Base-by-base conservation (phyloP, 1,140 invertebrate genomes). In the Musca vetustissima region DNA sequence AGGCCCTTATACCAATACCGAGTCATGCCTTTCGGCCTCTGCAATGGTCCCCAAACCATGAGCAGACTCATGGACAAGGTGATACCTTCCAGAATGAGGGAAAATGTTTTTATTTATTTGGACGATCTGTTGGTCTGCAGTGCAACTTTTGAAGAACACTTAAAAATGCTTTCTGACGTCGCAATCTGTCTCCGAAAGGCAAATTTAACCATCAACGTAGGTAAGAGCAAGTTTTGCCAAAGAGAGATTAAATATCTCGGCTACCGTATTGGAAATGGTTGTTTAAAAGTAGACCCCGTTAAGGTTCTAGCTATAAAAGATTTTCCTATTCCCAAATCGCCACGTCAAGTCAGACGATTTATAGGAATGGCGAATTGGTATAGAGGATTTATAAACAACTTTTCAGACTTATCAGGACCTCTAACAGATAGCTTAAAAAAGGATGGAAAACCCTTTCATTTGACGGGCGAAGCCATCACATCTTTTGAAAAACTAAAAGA, bases 351-450 rank as follows among this genome's bases (percentile, higher is more conserved):
- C 0, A 64, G 81, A 24, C 64, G 76, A 1, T 86, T 86, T 70
- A 64, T 85, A 0, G 84, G 85, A 1, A 82, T 85, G 67, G 72
- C 78, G 0, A 73, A 74, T 0, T 83, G 79, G 81, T 83, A 83
- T 53, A 67, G 80, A 1, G 15, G 74, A 1, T 84, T 84, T 65
- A 71, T 83, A 1, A 25, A 61, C 0, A 70, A 82, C 32, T 84
- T 79, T 67, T 72, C 81, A 0, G 66, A 28, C 1, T 53, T 78
- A 0, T 64, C 75, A 11, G 43, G 11, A n/a, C 57, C 55, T 7
- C 28, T 72, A 55, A 66, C 9, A 78, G 83, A 4, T 50, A 83
- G 2, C 75, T 73, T 28, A 48, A 47, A 14, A 4, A 47, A 24
- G n/a, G 48, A 9, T 36, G 36, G 21, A 1, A 43, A 50, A 55